These are phyloP conservation scores for Elgonia sp. DNA, from an alignment of 2,888 invertebrate species.

Conservation along the genomic window DNA sequence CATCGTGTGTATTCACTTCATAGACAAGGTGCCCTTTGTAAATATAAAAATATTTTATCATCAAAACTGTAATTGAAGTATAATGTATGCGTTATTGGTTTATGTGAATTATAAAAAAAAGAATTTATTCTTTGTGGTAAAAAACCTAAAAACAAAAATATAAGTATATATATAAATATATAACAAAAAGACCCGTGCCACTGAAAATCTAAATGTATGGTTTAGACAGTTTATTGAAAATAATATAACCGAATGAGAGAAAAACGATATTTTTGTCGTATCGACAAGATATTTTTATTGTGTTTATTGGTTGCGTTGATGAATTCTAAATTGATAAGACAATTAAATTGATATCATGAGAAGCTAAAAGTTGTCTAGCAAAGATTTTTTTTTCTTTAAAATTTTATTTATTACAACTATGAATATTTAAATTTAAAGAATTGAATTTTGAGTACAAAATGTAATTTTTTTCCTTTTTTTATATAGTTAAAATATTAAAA, in stretches of 20 bases:
- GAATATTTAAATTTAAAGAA: too few relatives aligned
- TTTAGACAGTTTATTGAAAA: conserved; percentile 42
- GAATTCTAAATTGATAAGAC: neutral
- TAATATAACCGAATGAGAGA: conserved; percentile 1
- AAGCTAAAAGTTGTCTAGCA: too few relatives aligned
- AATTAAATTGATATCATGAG: neutral
- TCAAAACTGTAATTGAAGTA: conserved; percentile 85
- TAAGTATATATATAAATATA: conserved; percentile 29
- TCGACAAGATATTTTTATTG: conserved; percentile 47
- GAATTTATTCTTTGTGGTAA: conserved; percentile 76
- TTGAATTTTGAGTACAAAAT: too few relatives aligned
- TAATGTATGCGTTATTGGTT: conserved; percentile 85
- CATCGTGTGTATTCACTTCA: conserved; percentile 81
- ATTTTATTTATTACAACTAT: too few relatives aligned
- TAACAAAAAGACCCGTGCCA: conserved; percentile 78
- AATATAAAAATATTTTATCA: conserved; percentile 83
- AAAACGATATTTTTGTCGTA: conserved; percentile 57
- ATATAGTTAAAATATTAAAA: too few relatives aligned
- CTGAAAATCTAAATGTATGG: conserved; percentile 55
- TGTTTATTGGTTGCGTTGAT: conserved; percentile 43
- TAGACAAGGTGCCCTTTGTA: conserved; percentile 86
- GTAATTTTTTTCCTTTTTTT: too few relatives aligned
- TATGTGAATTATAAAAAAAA: conserved; percentile 82
- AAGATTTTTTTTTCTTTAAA: too few relatives aligned
- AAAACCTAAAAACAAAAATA: conserved; percentile 58